A percentile compares a stretch with the other conserved stretches of the same genome.
These are phyloP conservation scores for Galerucella pusilla DNA, from an alignment of 2,888 invertebrate genomes.

Conservation along the genomic window DNA sequence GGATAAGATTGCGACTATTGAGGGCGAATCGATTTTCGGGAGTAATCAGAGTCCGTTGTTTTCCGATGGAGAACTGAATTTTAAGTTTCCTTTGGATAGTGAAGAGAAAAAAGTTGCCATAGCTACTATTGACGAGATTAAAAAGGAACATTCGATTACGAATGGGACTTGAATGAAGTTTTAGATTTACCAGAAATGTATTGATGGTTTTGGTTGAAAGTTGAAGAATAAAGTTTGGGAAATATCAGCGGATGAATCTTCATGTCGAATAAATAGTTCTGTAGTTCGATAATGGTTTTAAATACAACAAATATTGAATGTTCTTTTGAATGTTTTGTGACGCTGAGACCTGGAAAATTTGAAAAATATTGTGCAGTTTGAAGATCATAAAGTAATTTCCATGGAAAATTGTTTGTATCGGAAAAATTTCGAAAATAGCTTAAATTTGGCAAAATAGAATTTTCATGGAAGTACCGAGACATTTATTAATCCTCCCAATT, in stretches of 20 bases:
- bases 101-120: conserved; percentile 62
- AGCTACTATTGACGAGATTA: conserved; percentile 64
- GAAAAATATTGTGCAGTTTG: too few species aligned
- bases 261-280: not conserved
- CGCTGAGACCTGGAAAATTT: too few species aligned
- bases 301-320: too few species aligned
- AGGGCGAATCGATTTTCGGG: conserved; percentile 65
- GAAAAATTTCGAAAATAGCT: too few species aligned
- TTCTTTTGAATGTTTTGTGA: too few species aligned
- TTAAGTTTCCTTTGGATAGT: conserved; percentile 68
- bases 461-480: too few species aligned
- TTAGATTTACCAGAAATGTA: not conserved
- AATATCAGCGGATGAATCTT: not conserved
- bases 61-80: conserved; percentile 68
- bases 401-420: too few species aligned
- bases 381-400: too few species aligned
- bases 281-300: too few species aligned
- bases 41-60: conserved; percentile 64
- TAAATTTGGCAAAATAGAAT: too few species aligned
- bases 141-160: conserved; percentile 61
- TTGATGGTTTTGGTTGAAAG: not conserved
- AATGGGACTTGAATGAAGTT: conserved; percentile 56
- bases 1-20: conserved; percentile 68
- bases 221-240: not conserved
- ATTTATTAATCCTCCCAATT: too few species aligned